These are phyloP conservation scores for Bombycilla garrulus DNA, from an alignment of 2,113 vertebrate species.

Conservation along the genomic window DNA sequence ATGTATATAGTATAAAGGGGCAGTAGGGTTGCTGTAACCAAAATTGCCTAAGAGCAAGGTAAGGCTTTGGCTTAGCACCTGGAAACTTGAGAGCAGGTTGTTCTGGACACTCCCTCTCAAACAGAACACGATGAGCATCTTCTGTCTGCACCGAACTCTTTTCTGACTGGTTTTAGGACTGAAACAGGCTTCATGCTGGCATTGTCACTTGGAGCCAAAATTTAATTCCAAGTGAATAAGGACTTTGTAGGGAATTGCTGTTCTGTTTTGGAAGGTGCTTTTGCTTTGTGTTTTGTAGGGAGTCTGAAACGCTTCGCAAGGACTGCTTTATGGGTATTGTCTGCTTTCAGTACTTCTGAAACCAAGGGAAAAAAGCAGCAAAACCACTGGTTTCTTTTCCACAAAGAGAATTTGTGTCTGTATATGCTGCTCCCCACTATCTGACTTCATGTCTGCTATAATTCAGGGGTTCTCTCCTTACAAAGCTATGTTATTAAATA, in stretches of 20 bases:
- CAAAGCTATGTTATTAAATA: neutral
- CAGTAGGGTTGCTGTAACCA: neutral
- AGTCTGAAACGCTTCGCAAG: neutral
- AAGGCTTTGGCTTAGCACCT: neutral
- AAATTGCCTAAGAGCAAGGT: rapidly evolving
- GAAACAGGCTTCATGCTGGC: neutral
- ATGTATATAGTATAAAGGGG: neutral
- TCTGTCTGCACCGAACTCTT: neutral
- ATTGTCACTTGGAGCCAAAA: neutral
- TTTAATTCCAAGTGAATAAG: neutral
- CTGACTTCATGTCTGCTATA: neutral
- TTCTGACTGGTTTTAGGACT: neutral
- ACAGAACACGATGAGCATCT: neutral
- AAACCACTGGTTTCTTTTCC: neutral
- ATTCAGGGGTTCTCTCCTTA: neutral
- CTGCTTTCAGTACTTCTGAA: neutral
- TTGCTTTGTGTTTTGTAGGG: neutral
- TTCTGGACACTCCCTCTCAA: neutral
- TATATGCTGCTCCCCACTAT: neutral
- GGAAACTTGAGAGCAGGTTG: neutral
- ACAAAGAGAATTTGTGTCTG: neutral
- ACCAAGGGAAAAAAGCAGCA: neutral
- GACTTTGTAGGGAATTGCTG: neutral
- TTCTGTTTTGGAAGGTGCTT: neutral
- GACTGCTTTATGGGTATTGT: neutral